Evolutionary conservation across 2,888 invertebrate species (phyloP).

Genomic region (Pyrochroa serraticornis): DNA sequence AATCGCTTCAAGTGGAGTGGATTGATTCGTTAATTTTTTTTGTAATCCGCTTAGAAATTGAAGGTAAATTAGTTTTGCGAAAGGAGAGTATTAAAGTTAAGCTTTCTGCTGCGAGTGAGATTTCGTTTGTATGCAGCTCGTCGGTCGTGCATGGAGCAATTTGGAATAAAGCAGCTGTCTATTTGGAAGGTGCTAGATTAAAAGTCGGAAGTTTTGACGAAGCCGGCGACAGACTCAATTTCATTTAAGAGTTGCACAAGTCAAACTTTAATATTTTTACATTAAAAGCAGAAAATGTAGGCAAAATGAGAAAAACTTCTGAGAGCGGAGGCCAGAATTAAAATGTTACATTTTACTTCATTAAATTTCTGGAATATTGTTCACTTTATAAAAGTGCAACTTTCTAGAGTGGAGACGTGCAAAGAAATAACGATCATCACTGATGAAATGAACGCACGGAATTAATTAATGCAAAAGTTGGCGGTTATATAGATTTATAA

Average conservation of each 20-base stretch:
- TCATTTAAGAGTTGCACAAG: slow-evolving; percentile 47
- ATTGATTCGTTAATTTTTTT: no score
- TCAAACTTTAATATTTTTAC: slow-evolving; percentile 49
- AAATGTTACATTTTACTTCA: slow-evolving; percentile 35
- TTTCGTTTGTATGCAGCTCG: no score
- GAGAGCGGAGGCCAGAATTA: slow-evolving; percentile 27
- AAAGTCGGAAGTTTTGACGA: slow-evolving; percentile 39
- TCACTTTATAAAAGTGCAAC: not conserved
- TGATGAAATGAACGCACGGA: no score
- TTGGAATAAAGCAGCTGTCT: slow-evolving; percentile 11
- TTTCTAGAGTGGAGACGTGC: no score
- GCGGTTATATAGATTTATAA: no score
- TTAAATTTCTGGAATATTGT: slow-evolving; percentile 27
- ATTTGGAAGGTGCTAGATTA: slow-evolving; percentile 38
- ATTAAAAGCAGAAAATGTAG: slow-evolving; percentile 42
- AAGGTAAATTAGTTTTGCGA: no score
- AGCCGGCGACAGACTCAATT: slow-evolving; percentile 43
- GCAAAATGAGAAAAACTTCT: slow-evolving; percentile 45
- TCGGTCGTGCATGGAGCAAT: not conserved
- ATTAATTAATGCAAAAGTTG: no score
- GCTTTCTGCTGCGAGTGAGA: no score
- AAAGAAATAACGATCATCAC: no score
- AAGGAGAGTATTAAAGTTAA: no score
- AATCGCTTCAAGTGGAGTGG: no score
- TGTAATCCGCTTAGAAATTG: no score